phyloP scores from a whole-genome alignment of 2,113 vertebrate species.

The Pedionomus torquatus region DNA sequence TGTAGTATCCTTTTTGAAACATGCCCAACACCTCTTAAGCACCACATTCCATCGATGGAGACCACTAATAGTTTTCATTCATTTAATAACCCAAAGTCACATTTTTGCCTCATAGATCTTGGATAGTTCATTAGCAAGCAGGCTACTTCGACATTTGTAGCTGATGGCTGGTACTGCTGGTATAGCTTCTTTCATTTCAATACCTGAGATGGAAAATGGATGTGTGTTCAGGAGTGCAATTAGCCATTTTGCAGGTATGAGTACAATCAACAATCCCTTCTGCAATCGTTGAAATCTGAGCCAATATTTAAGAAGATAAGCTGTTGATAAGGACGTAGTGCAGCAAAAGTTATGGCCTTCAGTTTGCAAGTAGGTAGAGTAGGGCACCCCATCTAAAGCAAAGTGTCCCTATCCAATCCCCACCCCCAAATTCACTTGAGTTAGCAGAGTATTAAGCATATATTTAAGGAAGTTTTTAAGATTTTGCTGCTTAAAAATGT shows the following conservation, averaged over 20 bases:
- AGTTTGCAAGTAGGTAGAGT: not conserved
- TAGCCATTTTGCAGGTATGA: not conserved
- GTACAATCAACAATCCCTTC: not conserved
- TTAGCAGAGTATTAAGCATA: not conserved
- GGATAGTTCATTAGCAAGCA: not conserved
- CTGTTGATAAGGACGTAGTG: not conserved
- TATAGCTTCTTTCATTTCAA: not conserved
- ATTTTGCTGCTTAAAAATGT: not conserved
- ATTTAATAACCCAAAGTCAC: not conserved
- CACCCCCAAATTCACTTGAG: not conserved
- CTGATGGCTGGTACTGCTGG: not conserved
- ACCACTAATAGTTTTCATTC: not conserved
- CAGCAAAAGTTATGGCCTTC: not conserved
- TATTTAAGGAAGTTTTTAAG: not conserved
- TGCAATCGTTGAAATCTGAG: accelerated
- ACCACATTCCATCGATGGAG: not conserved
- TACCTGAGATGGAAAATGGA: not conserved
- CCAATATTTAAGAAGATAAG: not conserved
- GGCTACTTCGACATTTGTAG: not conserved
- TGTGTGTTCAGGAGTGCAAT: not conserved
- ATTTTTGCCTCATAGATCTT: not conserved
- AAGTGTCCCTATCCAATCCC: not conserved
- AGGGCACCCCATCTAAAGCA: not conserved
- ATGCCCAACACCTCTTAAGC: not conserved
- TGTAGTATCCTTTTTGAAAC: not conserved